Base-by-base conservation (phyloP, 2,888 invertebrate species). In the Eupelmus urozonus region DNA sequence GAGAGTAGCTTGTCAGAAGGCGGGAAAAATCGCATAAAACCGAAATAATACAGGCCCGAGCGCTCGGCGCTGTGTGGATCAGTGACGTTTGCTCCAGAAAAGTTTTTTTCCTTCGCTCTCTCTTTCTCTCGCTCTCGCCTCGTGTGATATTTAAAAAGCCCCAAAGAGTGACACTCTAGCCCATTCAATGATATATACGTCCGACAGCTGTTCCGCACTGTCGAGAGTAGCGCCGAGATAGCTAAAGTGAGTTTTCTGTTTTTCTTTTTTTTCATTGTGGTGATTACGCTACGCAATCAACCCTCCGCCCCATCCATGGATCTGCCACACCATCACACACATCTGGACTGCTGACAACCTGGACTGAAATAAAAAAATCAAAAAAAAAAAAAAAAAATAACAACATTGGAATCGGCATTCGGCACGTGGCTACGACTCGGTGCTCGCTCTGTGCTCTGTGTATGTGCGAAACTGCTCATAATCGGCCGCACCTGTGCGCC, bases 221-320 rank as follows among this genome's bases (percentile, higher is more conserved):
- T 27, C 16, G 55, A n/a, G 5, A 63, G n/a, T 16, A 45, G 25
- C 27, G 51, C 16, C 55, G 69, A 67, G 80, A 72, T 80, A 60
- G 84, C 83, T 84, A 84, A 85, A 84, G 84, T 85, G 84, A 82
- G 83, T 84, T 83, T 83, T 82, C 70, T 80, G 67, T 80, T 82
- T 82, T 81, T 80, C 67, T 82, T 80, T 80, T 73, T 82, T 80
- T 76, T 73, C 81, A 80, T 72, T 78, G 73, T 80, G 77, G n/a
- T n/a, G n/a, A n/a, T n/a, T n/a, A n/a, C n/a, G n/a, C 59, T 79
- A 79, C 80, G 75, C 80, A 78, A n/a, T 78, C 77, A 75, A 73
- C 75, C 80, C n/a, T 49, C 16, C 60, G 67, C 71, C 80, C 80
- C 65, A 76, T 80, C 80, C 81, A 80, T 81, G 82, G 80, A 82